Evolutionary conservation across 2,797 vertebrate genomes (phyloP).

Genomic region (Crocodylus rhombifer): DNA sequence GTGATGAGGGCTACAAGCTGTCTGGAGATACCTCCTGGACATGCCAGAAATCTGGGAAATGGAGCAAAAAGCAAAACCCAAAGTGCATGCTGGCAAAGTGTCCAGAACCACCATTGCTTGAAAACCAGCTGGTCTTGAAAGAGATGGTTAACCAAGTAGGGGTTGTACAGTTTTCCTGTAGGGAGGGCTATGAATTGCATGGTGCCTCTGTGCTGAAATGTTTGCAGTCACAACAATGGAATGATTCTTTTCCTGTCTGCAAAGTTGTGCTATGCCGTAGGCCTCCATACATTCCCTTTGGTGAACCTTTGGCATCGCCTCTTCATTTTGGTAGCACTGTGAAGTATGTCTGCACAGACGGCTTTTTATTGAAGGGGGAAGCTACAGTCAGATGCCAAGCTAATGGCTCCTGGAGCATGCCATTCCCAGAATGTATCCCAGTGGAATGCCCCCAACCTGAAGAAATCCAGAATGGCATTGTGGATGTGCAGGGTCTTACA

Average conservation of each 20-base stretch:
- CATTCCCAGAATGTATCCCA: conserved; percentile 92
- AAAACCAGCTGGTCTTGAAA: conserved; percentile 91
- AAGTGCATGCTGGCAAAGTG: conserved; percentile 92
- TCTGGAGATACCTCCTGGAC: conserved; percentile 90
- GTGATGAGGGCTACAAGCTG: conserved; percentile 93
- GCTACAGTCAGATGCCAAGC: conserved; percentile 85
- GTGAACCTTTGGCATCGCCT: conserved; percentile 79
- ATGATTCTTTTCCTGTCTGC: conserved; percentile 93
- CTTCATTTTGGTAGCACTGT: conserved; percentile 87
- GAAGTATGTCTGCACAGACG: conserved; percentile 91
- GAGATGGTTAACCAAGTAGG: conserved; percentile 86
- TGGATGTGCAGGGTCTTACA: conserved; percentile 96
- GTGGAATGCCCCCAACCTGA: conserved; percentile 95
- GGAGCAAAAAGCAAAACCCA: conserved; percentile 87
- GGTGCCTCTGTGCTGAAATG: conserved; percentile 90
- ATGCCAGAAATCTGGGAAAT: conserved; percentile 92
- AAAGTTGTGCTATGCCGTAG: conserved; percentile 88
- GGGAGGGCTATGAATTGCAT: conserved; percentile 90
- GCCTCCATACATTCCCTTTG: conserved; percentile 90
- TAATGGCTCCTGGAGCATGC: conserved; percentile 89
- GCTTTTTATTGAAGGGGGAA: conserved; percentile 89
- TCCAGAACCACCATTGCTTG: conserved; percentile 91
- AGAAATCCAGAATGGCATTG: conserved; percentile 91
- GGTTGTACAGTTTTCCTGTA: conserved; percentile 91
- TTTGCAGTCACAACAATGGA: conserved; percentile 91